phyloP scores from a whole-genome alignment of 2,113 vertebrate species.

The Myotis davidii region DNA sequence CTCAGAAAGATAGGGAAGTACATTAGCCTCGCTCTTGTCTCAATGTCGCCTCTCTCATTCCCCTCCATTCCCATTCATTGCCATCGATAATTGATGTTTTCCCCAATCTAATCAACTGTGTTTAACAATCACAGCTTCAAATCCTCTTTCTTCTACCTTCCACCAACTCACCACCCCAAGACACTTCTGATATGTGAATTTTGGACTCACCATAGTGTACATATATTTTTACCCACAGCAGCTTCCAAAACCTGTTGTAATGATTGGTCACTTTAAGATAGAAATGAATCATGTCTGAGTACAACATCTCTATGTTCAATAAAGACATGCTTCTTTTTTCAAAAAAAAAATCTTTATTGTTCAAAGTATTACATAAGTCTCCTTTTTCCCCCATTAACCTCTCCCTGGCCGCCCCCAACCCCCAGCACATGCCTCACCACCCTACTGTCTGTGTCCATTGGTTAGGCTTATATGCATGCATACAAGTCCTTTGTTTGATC shows the following conservation, averaged over 20 bases:
- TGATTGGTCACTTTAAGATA: slow-evolving; percentile 18
- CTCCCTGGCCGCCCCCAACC: no score
- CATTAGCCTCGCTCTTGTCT: not conserved
- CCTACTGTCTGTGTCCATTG: no score
- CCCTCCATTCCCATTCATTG: not conserved
- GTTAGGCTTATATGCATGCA: no score
- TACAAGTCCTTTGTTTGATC: no score
- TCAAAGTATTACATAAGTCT: no score
- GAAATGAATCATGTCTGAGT: slow-evolving; percentile 16
- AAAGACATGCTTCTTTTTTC: not conserved
- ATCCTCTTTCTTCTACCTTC: not conserved
- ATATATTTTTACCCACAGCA: slow-evolving; percentile 14
- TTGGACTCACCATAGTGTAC: not conserved
- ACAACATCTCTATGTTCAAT: not conserved
- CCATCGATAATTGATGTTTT: not conserved
- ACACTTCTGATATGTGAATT: not conserved
- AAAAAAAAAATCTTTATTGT: no score
- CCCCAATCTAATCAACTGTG: not conserved
- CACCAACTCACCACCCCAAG: not conserved
- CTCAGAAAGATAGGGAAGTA: not conserved
- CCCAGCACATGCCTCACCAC: no score
- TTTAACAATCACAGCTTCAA: not conserved
- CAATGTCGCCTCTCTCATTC: not conserved
- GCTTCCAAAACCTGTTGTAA: slow-evolving; percentile 31
- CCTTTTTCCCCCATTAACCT: no score